These are phyloP conservation scores for Andrena minutula DNA, from an alignment of 2,888 invertebrate species.

Conservation along the genomic window DNA sequence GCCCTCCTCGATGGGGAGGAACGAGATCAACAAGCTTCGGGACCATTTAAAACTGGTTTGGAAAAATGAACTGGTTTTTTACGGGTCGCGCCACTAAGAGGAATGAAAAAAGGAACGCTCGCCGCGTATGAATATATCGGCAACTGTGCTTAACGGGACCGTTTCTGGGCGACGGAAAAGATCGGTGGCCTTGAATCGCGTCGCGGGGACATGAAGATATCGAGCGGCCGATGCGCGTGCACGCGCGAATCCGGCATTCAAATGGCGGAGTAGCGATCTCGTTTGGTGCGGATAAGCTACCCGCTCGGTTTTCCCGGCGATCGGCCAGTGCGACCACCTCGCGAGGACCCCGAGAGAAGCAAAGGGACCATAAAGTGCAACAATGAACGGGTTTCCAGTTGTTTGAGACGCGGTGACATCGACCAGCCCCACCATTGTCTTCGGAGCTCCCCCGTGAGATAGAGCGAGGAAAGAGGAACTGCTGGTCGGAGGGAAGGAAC, in stretches of 20 bases:
- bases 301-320: not conserved
- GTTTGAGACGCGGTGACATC: conserved; percentile 13
- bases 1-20: not conserved
- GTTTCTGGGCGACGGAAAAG: conserved; percentile 38
- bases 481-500: not conserved
- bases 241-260: conserved; percentile 4
- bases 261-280: not conserved
- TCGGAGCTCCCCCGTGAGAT: not conserved
- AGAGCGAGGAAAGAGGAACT: not conserved
- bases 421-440: conserved; percentile 24
- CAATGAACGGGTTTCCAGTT: conserved; percentile 25
- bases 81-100: conserved; percentile 34
- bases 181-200: conserved; percentile 43
- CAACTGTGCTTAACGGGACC: conserved; percentile 62
- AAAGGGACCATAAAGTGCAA: not conserved
- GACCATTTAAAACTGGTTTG: conserved; percentile 27
- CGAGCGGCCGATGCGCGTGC: conserved; percentile 15
- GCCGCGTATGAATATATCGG: conserved; percentile 48
- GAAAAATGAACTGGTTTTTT: conserved; percentile 54
- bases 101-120: conserved; percentile 14
- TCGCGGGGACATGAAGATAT: conserved; percentile 17
- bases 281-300: not conserved
- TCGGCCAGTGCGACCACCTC: not conserved
- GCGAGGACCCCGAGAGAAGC: too few species aligned
- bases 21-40: not conserved